Conservation (phyloP, 2,797 vertebrate species). For the Danio kyathit region DNA sequence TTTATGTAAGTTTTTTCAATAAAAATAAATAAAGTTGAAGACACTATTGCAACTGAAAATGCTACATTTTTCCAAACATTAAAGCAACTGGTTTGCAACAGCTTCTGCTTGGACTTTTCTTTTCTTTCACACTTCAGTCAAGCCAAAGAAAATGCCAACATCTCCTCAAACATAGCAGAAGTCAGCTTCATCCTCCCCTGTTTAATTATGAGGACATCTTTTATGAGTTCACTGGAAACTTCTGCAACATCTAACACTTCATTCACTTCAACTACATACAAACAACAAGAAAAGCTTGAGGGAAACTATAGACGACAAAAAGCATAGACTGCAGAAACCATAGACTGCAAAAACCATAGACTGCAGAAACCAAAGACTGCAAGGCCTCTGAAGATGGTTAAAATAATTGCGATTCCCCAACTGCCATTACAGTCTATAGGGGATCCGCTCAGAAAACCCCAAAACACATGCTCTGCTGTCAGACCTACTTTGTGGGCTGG, state of each 20-base stretch:
- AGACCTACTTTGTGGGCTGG: conserved; percentile 91
- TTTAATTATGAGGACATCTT: conserved; percentile 43
- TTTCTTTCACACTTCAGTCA: not conserved
- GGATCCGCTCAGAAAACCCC: conserved; percentile 29
- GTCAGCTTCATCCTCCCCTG: not conserved
- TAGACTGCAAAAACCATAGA: conserved; percentile 54
- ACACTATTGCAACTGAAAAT: not conserved
- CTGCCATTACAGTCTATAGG: conserved; percentile 57
- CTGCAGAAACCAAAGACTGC: conserved; percentile 53
- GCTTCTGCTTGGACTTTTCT: not conserved
- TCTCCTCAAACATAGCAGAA: not conserved
- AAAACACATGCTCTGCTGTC: conserved; percentile 28
- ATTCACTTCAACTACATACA: conserved; percentile 65
- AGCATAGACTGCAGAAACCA: conserved; percentile 55
- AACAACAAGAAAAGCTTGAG: conserved; percentile 53
- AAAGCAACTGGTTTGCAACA: not conserved
- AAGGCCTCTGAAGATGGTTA: conserved; percentile 57
- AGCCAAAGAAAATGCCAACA: conserved; percentile 6
- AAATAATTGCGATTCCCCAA: conserved; percentile 65
- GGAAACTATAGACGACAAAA: conserved; percentile 50
- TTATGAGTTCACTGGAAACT: conserved; percentile 37
- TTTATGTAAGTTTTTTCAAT: no score
- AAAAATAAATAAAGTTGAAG: not conserved
- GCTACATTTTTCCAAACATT: no score
- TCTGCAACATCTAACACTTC: conserved; percentile 56